Percentiles rank a stretch among this genome's conserved stretches.
These are phyloP conservation scores for Bembecia ichneumoniformis DNA, from an alignment of 2,888 invertebrate species.

Conservation along the genomic window DNA sequence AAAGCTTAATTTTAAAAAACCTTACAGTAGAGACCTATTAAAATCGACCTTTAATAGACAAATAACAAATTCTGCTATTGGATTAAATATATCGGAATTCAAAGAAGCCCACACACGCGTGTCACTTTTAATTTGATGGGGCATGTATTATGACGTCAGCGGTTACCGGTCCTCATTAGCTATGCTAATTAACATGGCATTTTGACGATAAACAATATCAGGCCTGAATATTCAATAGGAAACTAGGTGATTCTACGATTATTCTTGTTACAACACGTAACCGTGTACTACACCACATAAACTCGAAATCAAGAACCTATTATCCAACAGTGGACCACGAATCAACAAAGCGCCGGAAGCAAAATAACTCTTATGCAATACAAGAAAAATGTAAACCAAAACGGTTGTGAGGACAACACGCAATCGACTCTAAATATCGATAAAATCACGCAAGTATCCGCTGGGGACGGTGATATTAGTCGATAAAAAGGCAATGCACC, in stretches of 20 bases:
- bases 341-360: constrained; percentile 4
- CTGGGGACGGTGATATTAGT: constrained; percentile 15
- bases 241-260: constrained; percentile 2
- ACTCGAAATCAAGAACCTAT: background rate
- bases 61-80: too few species aligned
- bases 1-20: too few species aligned
- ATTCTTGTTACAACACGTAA: background rate
- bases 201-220: constrained; percentile 27
- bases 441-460: constrained; percentile 16
- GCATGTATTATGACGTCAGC: constrained; percentile 11
- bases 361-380: background rate
- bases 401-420: constrained; percentile 14
- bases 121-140: constrained; percentile 25
- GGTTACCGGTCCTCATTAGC: constrained; percentile 24
- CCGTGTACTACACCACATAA: background rate
- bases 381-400: constrained; percentile 2
- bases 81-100: constrained; percentile 23
- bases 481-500: constrained; percentile 32
- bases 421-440: constrained; percentile 28
- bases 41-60: too few species aligned
- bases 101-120: constrained; percentile 16
- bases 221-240: constrained; percentile 10
- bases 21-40: too few species aligned
- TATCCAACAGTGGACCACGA: background rate
- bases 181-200: constrained; percentile 14